These are phyloP conservation scores for Chesias legatella DNA, from an alignment of 2,888 invertebrate species.

Conservation along the genomic window DNA sequence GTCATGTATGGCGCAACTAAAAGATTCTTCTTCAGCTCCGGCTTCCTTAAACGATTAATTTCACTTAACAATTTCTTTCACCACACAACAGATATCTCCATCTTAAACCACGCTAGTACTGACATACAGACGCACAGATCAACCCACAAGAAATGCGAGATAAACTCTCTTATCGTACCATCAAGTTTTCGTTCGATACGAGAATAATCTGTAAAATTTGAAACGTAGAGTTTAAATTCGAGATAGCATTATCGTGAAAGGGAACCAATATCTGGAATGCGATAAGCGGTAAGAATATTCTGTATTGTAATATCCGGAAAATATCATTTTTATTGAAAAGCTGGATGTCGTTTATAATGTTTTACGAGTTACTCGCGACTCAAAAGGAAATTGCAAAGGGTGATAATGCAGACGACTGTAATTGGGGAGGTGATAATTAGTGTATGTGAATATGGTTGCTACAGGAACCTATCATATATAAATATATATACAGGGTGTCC, in stretches of 20 bases:
- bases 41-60: slow-evolving; percentile 1
- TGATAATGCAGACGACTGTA: slow-evolving; percentile 5
- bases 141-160: slow-evolving; percentile 29
- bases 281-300: slow-evolving; percentile 31
- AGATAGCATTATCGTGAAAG: slow-evolving; percentile 21
- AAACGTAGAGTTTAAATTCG: slow-evolving; percentile 21
- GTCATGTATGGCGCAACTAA: neutral
- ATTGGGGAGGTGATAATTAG: neutral
- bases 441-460: no score
- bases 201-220: slow-evolving; percentile 22
- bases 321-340: slow-evolving; percentile 25
- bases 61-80: slow-evolving; percentile 8
- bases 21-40: neutral
- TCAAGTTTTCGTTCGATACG: slow-evolving; percentile 6
- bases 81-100: slow-evolving; percentile 17
- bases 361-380: slow-evolving; percentile 15
- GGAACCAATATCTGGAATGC: slow-evolving; percentile 26
- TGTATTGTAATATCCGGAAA: slow-evolving; percentile 28
- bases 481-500: no score
- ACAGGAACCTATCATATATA: no score
- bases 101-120: slow-evolving; percentile 12
- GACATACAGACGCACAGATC: slow-evolving; percentile 31
- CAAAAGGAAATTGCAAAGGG: slow-evolving; percentile 13
- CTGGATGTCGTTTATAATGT: slow-evolving; percentile 16
- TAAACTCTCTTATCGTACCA: slow-evolving; percentile 23